phyloP scores from a whole-genome alignment of 53 echinoderm and acorn worm genomes.

The Pentamera pediparva region DNA sequence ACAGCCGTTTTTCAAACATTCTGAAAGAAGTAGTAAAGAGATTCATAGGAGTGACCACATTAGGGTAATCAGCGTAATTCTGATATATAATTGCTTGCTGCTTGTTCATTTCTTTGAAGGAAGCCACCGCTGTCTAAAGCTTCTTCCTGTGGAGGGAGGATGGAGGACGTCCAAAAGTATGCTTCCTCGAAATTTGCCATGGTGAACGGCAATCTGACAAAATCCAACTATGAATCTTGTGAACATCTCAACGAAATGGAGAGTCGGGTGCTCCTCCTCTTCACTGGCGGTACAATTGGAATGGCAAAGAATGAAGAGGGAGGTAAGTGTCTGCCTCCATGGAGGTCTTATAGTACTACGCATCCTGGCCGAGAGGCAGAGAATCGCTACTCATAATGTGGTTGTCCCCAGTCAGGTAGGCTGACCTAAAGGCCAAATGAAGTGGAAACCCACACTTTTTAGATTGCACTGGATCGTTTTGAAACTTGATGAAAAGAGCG shows the following conservation, averaged over 20 bases:
- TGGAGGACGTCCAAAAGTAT: background rate
- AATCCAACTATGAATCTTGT: slow-evolving; percentile 8
- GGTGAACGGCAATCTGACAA: background rate
- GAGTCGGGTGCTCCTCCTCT: slow-evolving; percentile 48
- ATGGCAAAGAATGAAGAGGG: slow-evolving; percentile 54
- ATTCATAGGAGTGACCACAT: no score
- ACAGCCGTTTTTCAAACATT: no score
- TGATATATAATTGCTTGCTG: no score
- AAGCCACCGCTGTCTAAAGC: background rate
- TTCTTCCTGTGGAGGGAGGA: background rate
- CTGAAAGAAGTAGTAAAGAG: no score
- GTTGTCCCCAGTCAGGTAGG: background rate
- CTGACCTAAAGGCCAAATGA: no score
- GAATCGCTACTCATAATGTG: background rate
- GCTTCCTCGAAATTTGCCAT: background rate
- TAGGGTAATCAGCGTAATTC: no score
- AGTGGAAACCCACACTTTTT: no score
- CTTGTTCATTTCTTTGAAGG: no score
- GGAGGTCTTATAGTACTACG: background rate
- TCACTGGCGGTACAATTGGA: slow-evolving; percentile 64
- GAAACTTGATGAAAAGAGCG: background rate
- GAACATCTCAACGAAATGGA: slow-evolving; percentile 24
- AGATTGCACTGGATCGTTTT: background rate
- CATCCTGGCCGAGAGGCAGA: background rate
- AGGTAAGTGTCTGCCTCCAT: slow-evolving; percentile 13